phyloP scores from a whole-genome alignment of 53 echinoderm and acorn worm genomes.

The Henricia sp. region DNA sequence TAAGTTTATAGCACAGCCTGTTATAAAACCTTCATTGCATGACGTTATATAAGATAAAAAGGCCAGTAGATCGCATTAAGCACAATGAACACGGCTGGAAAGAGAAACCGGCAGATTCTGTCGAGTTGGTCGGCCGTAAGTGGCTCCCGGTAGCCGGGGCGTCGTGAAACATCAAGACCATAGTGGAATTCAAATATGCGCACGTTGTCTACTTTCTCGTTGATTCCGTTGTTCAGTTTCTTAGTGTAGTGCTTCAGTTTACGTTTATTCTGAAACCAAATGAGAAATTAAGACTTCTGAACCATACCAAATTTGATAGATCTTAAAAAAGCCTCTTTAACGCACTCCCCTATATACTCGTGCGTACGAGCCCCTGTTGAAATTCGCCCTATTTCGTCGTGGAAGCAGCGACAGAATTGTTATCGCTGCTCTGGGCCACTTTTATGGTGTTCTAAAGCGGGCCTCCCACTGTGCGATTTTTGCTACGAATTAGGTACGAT shows the following conservation, averaged over 20 bases:
- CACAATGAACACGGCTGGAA: conserved; percentile 9
- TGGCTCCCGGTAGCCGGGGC: conserved; percentile 52
- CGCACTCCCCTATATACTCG: no score
- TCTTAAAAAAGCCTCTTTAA: no score
- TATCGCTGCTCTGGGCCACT: no score
- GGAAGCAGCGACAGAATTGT: no score
- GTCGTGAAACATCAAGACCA: conserved; percentile 4
- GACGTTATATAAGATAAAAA: conserved; percentile 26
- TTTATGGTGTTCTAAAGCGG: no score
- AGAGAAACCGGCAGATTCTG: conserved; percentile 13
- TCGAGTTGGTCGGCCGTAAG: conserved; percentile 46
- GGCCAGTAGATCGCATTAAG: conserved; percentile 47
- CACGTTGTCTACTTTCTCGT: conserved; percentile 37
- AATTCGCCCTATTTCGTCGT: no score
- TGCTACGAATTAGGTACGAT: no score
- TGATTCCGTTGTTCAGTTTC: conserved; percentile 49
- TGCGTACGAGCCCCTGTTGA: no score
- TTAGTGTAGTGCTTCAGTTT: conserved; percentile 45
- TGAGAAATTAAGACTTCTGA: neutral
- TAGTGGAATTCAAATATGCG: conserved; percentile 49
- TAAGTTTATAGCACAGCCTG: no score
- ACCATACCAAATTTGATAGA: no score
- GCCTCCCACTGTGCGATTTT: no score
- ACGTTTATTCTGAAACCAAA: conserved; percentile 49
- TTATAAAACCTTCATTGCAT: no score